Evolutionary conservation across 2,888 invertebrate genomes (phyloP).

Genomic region (Diaperis boleti): DNA sequence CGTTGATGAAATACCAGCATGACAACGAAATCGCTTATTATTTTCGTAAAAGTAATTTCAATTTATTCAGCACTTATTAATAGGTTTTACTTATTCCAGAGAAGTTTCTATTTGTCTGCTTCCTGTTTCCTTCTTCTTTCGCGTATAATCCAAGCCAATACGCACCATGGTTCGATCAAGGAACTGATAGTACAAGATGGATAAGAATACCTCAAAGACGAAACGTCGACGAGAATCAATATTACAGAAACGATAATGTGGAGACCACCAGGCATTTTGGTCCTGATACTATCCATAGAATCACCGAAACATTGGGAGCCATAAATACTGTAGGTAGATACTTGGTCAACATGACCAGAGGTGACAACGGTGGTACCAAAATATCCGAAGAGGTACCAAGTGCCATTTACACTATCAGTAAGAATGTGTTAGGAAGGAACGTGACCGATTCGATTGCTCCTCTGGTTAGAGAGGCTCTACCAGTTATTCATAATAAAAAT

Average conservation of each 20-base stretch:
- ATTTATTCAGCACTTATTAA: no score
- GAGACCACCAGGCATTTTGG: conserved; percentile 61
- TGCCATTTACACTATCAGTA: conserved; percentile 84
- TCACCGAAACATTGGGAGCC: conserved; percentile 78
- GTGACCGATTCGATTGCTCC: conserved; percentile 86
- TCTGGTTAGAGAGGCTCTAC: conserved; percentile 70
- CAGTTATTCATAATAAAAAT: conserved; percentile 56
- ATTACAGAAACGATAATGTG: conserved; percentile 44
- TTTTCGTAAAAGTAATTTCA: no score
- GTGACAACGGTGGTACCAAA: conserved; percentile 60
- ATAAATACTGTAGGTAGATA: conserved; percentile 88
- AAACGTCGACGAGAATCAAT: conserved; percentile 36
- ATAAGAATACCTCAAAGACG: conserved; percentile 54
- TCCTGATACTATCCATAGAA: conserved; percentile 66
- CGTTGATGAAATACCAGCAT: no score
- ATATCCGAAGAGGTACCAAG: conserved; percentile 74
- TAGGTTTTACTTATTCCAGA: conserved; percentile 54
- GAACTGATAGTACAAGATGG: conserved; percentile 53
- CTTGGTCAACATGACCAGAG: conserved; percentile 83
- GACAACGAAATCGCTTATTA: no score
- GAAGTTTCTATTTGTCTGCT: conserved; percentile 51
- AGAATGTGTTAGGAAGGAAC: conserved; percentile 82
- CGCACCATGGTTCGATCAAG: conserved; percentile 53
- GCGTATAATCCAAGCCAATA: conserved; percentile 49
- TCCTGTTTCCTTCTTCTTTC: conserved; percentile 49